Base-by-base conservation (phyloP, 2,113 vertebrate genomes). In the Platanista minor region DNA sequence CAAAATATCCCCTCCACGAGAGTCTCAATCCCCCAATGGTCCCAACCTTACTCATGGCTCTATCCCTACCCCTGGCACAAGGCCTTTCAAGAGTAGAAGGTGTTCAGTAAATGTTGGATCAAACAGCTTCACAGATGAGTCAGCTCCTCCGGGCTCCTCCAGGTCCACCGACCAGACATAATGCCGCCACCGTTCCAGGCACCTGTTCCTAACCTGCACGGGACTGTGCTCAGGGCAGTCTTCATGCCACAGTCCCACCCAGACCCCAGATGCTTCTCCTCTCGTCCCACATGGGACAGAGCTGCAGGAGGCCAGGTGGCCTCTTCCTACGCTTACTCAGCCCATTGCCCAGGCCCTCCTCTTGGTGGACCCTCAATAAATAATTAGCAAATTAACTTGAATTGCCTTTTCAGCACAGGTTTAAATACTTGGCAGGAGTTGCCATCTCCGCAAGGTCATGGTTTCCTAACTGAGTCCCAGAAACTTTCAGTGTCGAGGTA, bases 161-260 rank as follows among this genome's bases (percentile, higher is more conserved):
- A 14, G 5, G 69, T n/a, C 29, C 54, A 8, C 23, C 41, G 14
- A 9, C 43, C 29, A 4, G 29, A 33, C 43, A 0, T 15, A 4
- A 1, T 1, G 4, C 18, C 9, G 7, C 43, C 3, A 0, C 18
- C 6, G 8, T 31, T 62, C 33, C 33, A 4, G 3, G 8, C 43
- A 14, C 29, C 21, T 31, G 54, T 62, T 31, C 62, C 3, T 27
- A 41, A 62, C 3, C 66, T 13, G 20, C 21, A 18, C 0, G 8
- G 8, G 41, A 13, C 6, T 1, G n/a, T 14, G 27, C 61, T 62
- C 61, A 27, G 61, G 61, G 61, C 61, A 29, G 61, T 27, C 27
- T 23, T 62, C 61, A 2, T 1, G 25, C 9, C 27, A 5, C 11
- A 4, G 61, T 62, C 61, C 61, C 61, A 5, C 61, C 25, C 27